Conservation (phyloP, 1,140 invertebrate species). For the Anoplophora glabripennis region DNA sequence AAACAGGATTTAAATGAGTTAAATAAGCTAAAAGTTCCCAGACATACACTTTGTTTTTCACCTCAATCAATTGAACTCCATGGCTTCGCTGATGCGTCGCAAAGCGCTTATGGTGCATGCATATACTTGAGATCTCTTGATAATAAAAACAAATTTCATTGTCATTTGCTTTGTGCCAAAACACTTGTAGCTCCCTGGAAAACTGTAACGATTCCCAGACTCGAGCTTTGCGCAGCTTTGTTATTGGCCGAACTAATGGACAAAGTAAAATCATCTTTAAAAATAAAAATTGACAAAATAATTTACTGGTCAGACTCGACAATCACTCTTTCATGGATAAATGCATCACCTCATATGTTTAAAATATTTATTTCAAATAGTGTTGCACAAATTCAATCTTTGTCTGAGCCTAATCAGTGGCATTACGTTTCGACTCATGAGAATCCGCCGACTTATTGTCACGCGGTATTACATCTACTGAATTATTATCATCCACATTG, state of each 20-base stretch:
- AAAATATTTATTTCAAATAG: conserved; percentile 47
- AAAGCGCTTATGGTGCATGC: conserved; percentile 29
- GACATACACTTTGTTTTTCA: conserved; percentile 2
- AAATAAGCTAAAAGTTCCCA: conserved; percentile 19
- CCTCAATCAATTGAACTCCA: conserved; percentile 28
- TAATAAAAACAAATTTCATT: no score
- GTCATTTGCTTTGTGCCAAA: not conserved
- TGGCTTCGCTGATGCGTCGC: conserved; percentile 45
- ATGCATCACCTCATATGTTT: conserved; percentile 31
- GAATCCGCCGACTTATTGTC: conserved; percentile 52
- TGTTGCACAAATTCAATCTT: conserved; percentile 28
- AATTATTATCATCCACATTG: no score
- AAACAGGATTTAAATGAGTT: not conserved
- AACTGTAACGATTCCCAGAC: not conserved
- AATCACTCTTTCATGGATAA: conserved; percentile 1
- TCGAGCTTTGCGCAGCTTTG: conserved; percentile 3
- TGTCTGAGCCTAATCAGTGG: conserved; percentile 39
- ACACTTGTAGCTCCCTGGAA: conserved; percentile 3
- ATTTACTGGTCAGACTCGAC: not conserved
- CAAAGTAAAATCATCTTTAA: conserved; percentile 21
- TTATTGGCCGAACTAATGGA: not conserved
- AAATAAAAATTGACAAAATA: not conserved
- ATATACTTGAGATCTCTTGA: no score
- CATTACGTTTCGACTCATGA: conserved; percentile 42
- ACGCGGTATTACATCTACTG: no score